A percentile compares a stretch with the other conserved stretches of the same genome.
Evolutionary conservation across 2,888 invertebrate species (phyloP).

Genomic region (Scrobipalpa costella): DNA sequence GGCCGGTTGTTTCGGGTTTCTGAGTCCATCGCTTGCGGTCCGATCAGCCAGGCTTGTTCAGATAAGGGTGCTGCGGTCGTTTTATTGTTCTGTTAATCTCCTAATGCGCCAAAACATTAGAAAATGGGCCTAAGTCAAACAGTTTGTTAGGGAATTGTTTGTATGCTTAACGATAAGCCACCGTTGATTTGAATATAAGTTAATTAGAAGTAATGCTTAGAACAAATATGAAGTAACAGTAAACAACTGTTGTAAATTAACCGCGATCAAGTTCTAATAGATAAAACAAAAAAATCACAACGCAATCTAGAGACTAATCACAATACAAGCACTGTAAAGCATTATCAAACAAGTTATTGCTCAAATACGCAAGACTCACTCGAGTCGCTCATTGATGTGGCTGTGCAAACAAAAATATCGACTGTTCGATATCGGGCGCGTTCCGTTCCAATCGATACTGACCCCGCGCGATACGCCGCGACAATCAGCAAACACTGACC

Average conservation of each 20-base stretch:
- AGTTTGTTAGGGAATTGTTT: not conserved
- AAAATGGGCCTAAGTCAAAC: not conserved
- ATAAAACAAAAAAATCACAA: conserved; percentile 59
- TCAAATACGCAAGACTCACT: conserved; percentile 76
- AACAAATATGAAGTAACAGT: no score
- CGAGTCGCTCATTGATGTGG: conserved; percentile 69
- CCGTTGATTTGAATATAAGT: not conserved
- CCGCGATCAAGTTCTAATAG: conserved; percentile 49
- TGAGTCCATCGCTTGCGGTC: conserved; percentile 49
- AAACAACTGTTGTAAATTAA: conserved; percentile 43
- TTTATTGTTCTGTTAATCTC: conserved; percentile 38
- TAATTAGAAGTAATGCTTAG: no score
- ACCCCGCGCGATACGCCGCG: conserved; percentile 56
- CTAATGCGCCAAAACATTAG: conserved; percentile 22
- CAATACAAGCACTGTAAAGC: conserved; percentile 66
- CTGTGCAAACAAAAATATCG: conserved; percentile 74
- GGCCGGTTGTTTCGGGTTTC: conserved; percentile 57
- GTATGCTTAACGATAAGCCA: not conserved
- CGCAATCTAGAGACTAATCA: conserved; percentile 68
- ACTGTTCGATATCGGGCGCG: conserved; percentile 68
- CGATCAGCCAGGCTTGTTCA: conserved; percentile 55
- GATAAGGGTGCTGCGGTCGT: conserved; percentile 36
- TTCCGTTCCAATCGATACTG: conserved; percentile 66
- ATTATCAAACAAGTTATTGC: conserved; percentile 76
- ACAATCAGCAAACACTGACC: conserved; percentile 58